Base-by-base conservation (phyloP, 1,140 invertebrate genomes). In the Drosophila prosaltans region DNA sequence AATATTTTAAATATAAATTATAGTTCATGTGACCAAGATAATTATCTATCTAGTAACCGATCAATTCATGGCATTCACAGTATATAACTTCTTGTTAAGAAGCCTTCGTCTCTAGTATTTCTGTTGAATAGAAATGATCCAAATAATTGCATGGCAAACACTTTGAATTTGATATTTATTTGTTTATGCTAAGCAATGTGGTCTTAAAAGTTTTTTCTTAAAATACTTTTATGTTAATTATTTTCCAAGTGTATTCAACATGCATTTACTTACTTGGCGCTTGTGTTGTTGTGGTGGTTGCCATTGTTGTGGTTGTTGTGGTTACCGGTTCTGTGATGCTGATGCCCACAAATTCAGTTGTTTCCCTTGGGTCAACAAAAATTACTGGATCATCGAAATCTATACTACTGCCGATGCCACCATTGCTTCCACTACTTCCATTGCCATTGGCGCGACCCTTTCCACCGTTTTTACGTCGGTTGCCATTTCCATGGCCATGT, bases 261-360 rank as follows among this genome's bases (percentile, higher is more conserved):
- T 75, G 74, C 81, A 80, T 81, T 90, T 81, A 92, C 94, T 96
- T 94, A 94, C 95, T 94, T 86, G 95, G 95, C 69, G 96, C 95
- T 73, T 94, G 82, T 1, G 95, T 96, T 55, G 95, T 95, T 45
- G 95, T 95, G 21, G 95, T 94, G 24, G 94, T 94, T 2, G 82
- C 81, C 76, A 94, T 93, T 57, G 93, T 93, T 65, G 93, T 93
- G 90, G 92, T 91, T 39, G 92, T 93, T 88, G 92, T 92, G 26
- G 93, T 93, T 69, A 93, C 93, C 8, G 93, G 92, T 65, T 92
- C 91, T 65, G 84, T 93, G 61, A 92, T 94, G 11, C 93, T 93
- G 39, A 93, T 94, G 69, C 93, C 93, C 26, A 93, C 93, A 58
- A 93, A 93, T 62, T 91, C 90, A 36, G 90, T 91, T 91, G 90